Evolutionary conservation across 2,888 invertebrate species (phyloP).

Genomic region (Drosophila suboccidentalis): DNA sequence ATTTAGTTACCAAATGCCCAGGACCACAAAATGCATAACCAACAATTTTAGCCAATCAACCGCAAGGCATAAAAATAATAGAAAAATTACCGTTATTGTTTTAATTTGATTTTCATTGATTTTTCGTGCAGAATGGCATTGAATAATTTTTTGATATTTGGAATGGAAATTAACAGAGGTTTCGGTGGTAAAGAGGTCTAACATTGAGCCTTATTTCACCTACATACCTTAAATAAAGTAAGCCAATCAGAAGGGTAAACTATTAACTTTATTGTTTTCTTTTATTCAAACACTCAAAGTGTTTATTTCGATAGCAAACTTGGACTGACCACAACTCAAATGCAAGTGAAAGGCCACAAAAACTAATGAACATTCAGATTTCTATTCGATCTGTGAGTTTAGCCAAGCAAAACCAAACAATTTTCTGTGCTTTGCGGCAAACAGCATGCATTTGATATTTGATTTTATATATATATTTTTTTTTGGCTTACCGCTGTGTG

Average conservation of each 20-base stretch:
- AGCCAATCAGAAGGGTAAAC: not conserved
- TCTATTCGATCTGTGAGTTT: constrained; percentile 17
- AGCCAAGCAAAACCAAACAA: constrained; percentile 41
- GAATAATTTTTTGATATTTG: not conserved
- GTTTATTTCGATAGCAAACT: constrained; percentile 3
- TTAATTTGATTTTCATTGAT: constrained; percentile 25
- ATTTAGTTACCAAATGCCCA: constrained; percentile 29
- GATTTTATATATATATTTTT: constrained; percentile 5
- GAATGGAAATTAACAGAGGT: not conserved
- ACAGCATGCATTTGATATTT: constrained; percentile 32
- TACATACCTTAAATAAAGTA: not conserved
- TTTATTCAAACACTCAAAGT: not conserved
- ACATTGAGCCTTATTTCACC: not conserved
- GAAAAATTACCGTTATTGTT: constrained; percentile 40
- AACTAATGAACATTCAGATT: constrained; percentile 15
- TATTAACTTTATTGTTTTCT: not conserved
- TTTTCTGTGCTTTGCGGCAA: constrained; percentile 36
- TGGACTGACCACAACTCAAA: constrained; percentile 13
- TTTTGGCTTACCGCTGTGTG: constrained; percentile 10
- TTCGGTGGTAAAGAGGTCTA: not conserved
- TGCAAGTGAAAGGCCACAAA: constrained; percentile 2
- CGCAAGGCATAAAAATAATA: constrained; percentile 45
- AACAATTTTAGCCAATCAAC: constrained; percentile 45
- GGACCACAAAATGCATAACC: constrained; percentile 33
- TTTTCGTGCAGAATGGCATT: not conserved